phyloP scores from a whole-genome alignment of 2,888 invertebrate species.

The Epinotia bilunana region DNA sequence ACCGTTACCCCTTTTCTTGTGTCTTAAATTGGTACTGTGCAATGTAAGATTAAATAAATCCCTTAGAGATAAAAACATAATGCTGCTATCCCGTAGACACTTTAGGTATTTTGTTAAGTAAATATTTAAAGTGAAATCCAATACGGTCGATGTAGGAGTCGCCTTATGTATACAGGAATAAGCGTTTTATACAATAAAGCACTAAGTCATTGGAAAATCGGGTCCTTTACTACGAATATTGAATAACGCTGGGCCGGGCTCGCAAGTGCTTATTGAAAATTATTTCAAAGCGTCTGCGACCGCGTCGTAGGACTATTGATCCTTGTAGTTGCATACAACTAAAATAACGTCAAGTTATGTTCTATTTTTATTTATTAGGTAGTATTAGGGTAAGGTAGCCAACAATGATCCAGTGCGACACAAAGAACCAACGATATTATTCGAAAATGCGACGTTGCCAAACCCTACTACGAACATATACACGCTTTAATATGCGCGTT shows the following conservation, averaged over 20 bases:
- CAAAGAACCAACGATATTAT: too few relatives aligned
- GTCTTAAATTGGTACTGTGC: not conserved
- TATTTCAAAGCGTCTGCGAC: constrained; percentile 65
- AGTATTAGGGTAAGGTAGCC: too few relatives aligned
- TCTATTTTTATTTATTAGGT: not conserved
- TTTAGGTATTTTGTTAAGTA: not conserved
- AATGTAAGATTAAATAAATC: not conserved
- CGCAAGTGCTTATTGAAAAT: constrained; percentile 61
- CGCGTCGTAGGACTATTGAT: constrained; percentile 49
- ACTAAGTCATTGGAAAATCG: constrained; percentile 58
- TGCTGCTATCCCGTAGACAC: not conserved
- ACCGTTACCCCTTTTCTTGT: not conserved
- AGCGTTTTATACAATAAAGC: constrained; percentile 20
- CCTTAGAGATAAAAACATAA: not conserved
- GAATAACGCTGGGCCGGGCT: constrained; percentile 59
- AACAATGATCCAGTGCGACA: too few relatives aligned
- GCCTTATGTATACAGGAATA: not conserved
- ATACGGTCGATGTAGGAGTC: constrained; percentile 3
- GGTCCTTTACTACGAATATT: constrained; percentile 63
- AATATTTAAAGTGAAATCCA: constrained; percentile 11
- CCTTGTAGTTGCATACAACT: constrained; percentile 1
- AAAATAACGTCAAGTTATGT: not conserved
- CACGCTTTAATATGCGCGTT: too few relatives aligned
- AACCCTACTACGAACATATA: too few relatives aligned
- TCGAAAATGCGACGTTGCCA: too few relatives aligned